Conservation (phyloP, 2,888 invertebrate genomes). For the Prenolepis imparis region DNA sequence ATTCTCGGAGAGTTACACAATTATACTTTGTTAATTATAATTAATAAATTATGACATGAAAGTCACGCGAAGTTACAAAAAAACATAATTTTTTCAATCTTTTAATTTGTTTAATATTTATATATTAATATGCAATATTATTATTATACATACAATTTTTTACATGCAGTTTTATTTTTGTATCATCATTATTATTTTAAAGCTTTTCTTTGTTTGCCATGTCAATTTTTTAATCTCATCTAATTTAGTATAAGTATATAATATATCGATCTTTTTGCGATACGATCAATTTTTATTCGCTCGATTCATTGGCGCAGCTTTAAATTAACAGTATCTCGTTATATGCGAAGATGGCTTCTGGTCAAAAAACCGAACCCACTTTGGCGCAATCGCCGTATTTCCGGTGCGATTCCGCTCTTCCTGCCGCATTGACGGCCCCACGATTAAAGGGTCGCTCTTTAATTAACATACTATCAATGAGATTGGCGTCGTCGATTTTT, state of each 20-base stretch:
- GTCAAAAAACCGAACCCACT: conserved; percentile 41
- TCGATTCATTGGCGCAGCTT: conserved; percentile 35
- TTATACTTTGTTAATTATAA: not conserved
- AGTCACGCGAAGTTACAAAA: not conserved
- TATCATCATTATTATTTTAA: not conserved
- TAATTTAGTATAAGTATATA: not conserved
- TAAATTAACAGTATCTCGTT: not conserved
- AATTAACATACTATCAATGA: conserved; percentile 11
- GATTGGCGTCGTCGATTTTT: not conserved
- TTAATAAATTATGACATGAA: not conserved
- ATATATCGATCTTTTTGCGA: conserved; percentile 4
- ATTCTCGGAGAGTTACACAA: not conserved
- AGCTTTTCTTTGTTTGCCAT: not conserved
- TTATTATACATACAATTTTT: not conserved
- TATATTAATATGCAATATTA: not conserved
- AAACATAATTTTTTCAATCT: not conserved
- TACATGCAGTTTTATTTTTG: not conserved
- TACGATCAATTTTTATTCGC: not conserved
- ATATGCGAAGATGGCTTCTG: conserved; percentile 32
- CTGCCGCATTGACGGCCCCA: conserved; percentile 48
- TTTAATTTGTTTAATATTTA: not conserved
- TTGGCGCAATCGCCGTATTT: conserved; percentile 59
- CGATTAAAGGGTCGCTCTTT: conserved; percentile 33
- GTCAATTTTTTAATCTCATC: conserved; percentile 3
- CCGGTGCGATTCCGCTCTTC: conserved; percentile 62